Percentiles rank a stretch among this genome's conserved stretches.
Conservation (phyloP, 2,113 vertebrate genomes). For the Tretioscincus oriximinensis region DNA sequence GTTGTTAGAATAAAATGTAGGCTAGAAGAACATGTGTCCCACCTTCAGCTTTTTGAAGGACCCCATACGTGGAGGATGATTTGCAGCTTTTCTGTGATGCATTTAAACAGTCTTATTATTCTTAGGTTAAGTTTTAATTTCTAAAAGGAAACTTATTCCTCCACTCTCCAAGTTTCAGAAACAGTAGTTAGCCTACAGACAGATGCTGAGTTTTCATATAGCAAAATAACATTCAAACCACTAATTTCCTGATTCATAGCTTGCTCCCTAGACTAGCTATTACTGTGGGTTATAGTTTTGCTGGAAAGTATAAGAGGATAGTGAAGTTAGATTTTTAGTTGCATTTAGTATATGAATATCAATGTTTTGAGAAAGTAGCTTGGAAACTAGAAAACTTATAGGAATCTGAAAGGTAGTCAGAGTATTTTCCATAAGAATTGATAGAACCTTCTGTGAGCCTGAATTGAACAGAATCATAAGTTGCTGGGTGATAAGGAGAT, state of each 20-base stretch:
- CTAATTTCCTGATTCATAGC: neutral
- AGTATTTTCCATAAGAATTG: slow-evolving; percentile 45
- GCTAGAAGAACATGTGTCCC: too few species aligned
- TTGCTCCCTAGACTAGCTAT: neutral
- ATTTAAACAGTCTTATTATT: neutral
- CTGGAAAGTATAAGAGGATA: neutral
- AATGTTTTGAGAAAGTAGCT: slow-evolving; percentile 51
- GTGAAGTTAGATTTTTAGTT: neutral
- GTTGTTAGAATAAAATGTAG: neutral
- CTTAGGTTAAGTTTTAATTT: neutral
- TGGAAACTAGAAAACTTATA: neutral
- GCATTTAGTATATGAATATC: slow-evolving; percentile 12
- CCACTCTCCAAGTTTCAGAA: neutral
- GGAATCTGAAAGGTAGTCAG: slow-evolving; percentile 56
- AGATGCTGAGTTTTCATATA: neutral
- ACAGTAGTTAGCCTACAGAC: neutral
- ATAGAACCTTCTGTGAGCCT: neutral
- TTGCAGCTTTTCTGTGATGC: too few species aligned
- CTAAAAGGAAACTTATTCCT: neutral
- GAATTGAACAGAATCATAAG: neutral
- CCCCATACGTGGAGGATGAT: too few species aligned
- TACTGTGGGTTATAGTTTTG: neutral
- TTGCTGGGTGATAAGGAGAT: neutral
- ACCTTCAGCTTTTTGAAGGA: too few species aligned
- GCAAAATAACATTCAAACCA: neutral